Percentiles rank a stretch among this genome's conserved stretches.
Evolutionary conservation across 64 coral and sea anemone genomes (phyloP).

Genomic region (Catalaphyllia jardinei): DNA sequence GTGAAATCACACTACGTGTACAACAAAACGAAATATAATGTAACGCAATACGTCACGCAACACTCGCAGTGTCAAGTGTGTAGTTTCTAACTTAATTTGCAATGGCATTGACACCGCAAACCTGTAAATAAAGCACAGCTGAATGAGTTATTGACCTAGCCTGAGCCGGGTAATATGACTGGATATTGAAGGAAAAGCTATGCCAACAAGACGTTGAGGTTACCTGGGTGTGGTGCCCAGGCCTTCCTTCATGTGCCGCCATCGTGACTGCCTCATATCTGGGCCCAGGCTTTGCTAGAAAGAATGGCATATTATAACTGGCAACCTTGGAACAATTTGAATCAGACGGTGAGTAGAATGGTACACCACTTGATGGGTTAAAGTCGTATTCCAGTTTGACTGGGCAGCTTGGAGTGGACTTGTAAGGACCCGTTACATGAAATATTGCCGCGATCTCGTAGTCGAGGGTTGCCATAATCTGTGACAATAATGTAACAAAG

Average conservation of each 20-base stretch:
- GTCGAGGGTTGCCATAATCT: constrained; percentile 41
- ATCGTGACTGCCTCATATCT: constrained; percentile 44
- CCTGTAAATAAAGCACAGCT: background rate
- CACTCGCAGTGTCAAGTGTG: too few species aligned
- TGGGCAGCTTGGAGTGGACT: constrained; percentile 59
- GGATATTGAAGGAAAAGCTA: too few species aligned
- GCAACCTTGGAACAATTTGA: constrained; percentile 1
- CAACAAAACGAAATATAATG: too few species aligned
- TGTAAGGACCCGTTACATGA: constrained; percentile 47
- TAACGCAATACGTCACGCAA: too few species aligned
- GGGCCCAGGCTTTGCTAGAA: constrained; percentile 63
- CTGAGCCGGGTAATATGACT: background rate
- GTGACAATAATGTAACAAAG: background rate
- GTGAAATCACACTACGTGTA: too few species aligned
- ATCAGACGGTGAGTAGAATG: constrained; percentile 26
- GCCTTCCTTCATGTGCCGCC: constrained; percentile 65
- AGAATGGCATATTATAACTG: constrained; percentile 60
- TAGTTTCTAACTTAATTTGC: too few species aligned
- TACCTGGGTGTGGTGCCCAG: constrained; percentile 82
- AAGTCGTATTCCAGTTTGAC: constrained; percentile 44
- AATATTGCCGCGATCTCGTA: constrained; percentile 19
- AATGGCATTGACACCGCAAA: too few species aligned
- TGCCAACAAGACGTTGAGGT: background rate
- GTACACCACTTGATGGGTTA: constrained; percentile 39
- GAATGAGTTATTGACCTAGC: background rate